phyloP scores from a whole-genome alignment of 2,797 vertebrate genomes.

The Pangasius krempfi region DNA sequence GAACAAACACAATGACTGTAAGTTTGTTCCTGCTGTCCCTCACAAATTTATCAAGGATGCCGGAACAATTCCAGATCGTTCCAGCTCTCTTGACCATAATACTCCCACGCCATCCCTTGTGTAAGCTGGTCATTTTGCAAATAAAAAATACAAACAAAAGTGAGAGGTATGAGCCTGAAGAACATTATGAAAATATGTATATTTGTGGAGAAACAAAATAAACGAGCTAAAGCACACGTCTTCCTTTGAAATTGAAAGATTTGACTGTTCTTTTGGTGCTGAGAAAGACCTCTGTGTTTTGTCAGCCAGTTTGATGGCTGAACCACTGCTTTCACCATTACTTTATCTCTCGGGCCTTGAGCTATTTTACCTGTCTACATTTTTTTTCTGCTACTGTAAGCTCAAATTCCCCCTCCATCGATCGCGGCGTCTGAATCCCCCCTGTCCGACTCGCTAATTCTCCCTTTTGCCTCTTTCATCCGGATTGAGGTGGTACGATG shows the following conservation, averaged over 20 bases:
- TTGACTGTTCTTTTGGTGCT: not conserved
- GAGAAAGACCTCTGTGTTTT: constrained; percentile 20
- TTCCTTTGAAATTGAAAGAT: not conserved
- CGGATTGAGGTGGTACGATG: constrained; percentile 78
- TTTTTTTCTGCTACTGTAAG: constrained; percentile 73
- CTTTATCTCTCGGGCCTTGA: constrained; percentile 69
- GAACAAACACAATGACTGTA: not conserved
- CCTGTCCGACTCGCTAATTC: constrained; percentile 68
- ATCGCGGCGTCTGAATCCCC: constrained; percentile 70
- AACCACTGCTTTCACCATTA: constrained; percentile 62
- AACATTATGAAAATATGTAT: not conserved
- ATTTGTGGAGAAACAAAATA: not conserved
- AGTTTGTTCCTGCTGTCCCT: not conserved
- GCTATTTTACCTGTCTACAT: constrained; percentile 68
- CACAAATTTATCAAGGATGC: not conserved
- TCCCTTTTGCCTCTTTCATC: constrained; percentile 77
- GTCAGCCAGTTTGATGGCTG: constrained; percentile 27
- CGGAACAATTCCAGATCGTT: not conserved
- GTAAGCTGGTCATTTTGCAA: not conserved
- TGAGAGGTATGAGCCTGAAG: not conserved
- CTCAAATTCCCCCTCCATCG: constrained; percentile 81
- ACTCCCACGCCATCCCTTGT: not conserved
- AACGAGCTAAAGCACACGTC: not conserved
- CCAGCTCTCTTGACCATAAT: not conserved
- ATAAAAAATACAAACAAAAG: not conserved